Conservation (phyloP, 2,797 vertebrate genomes). For the Limnodromus scolopaceus region DNA sequence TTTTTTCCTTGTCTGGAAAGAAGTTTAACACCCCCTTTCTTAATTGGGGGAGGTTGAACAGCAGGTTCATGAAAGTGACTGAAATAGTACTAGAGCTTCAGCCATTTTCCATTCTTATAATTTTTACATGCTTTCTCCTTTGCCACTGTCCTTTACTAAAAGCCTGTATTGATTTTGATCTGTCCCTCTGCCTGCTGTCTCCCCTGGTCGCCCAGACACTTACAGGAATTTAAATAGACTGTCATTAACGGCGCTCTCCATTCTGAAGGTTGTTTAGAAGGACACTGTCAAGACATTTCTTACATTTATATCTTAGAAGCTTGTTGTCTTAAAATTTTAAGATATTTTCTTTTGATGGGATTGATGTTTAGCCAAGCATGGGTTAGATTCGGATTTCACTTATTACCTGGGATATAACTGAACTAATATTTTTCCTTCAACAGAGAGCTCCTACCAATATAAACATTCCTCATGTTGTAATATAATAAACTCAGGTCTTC, state of each 20-base stretch:
- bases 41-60: background rate
- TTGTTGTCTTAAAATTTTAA: background rate
- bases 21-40: background rate
- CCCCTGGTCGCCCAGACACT: background rate
- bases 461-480: background rate
- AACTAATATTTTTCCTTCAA: background rate
- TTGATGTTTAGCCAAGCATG: background rate
- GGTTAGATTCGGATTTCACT: background rate
- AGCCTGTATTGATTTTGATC: conserved; percentile 15
- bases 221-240: conserved; percentile 32
- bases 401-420: background rate
- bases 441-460: background rate
- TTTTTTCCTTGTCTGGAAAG: background rate
- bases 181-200: background rate
- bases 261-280: conserved; percentile 7
- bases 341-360: background rate
- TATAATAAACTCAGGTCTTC: background rate
- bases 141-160: background rate
- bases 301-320: background rate
- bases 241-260: background rate
- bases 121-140: background rate
- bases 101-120: background rate
- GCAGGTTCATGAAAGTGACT: background rate
- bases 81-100: background rate
- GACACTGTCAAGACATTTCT: background rate